A percentile compares a stretch with the other conserved stretches of the same genome.
Evolutionary conservation across 1,140 invertebrate genomes (phyloP).

Genomic region (Drosophila lini): DNA sequence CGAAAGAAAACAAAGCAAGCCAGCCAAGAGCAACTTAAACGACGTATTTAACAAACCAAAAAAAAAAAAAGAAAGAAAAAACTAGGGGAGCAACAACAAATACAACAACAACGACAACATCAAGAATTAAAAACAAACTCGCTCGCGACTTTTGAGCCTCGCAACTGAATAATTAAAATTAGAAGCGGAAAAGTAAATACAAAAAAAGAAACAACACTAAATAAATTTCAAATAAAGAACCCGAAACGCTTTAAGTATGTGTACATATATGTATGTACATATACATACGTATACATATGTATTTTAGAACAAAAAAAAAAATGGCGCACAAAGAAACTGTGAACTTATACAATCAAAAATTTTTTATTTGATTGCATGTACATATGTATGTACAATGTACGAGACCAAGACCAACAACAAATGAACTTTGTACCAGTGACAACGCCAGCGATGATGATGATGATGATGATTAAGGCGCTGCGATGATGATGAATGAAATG

Average conservation of each 20-base stretch:
- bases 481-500: slow-evolving; percentile 50
- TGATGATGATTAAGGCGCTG: slow-evolving; percentile 37
- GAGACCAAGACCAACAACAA: slow-evolving; percentile 52
- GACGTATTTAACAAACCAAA: slow-evolving; percentile 52
- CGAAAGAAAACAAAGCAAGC: slow-evolving; percentile 47
- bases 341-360: slow-evolving; percentile 78
- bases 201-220: slow-evolving; percentile 41
- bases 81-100: slow-evolving; percentile 41
- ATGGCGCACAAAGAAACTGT: slow-evolving; percentile 78
- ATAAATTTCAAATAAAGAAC: slow-evolving; percentile 68
- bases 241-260: slow-evolving; percentile 46
- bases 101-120: slow-evolving; percentile 39
- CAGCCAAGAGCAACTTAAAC: slow-evolving; percentile 61
- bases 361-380: slow-evolving; percentile 48
- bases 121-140: slow-evolving; percentile 64
- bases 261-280: slow-evolving; percentile 34
- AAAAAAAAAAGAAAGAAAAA: slow-evolving; percentile 24
- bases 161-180: slow-evolving; percentile 83
- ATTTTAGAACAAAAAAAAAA: slow-evolving; percentile 60
- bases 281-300: slow-evolving; percentile 20
- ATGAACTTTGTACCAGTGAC: slow-evolving; percentile 79
- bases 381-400: slow-evolving; percentile 37
- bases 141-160: slow-evolving; percentile 77
- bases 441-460: slow-evolving; percentile 31
- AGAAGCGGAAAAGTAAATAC: slow-evolving; percentile 81